Evolutionary conservation across 2,888 invertebrate genomes (phyloP).

Genomic region (Macrosoma leucophasiata): DNA sequence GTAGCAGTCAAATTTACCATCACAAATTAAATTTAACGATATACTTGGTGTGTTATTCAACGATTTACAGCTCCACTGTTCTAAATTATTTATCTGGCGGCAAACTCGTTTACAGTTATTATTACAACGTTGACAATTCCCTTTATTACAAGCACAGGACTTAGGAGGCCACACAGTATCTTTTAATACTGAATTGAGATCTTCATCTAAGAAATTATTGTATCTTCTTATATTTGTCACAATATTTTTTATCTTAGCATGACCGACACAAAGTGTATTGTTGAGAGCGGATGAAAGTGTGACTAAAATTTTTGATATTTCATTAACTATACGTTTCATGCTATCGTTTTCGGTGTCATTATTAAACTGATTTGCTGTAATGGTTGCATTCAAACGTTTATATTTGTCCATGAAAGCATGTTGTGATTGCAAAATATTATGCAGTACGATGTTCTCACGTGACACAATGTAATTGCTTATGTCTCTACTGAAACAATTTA

Average conservation of each 20-base stretch:
- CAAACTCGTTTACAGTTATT: conserved; percentile 43
- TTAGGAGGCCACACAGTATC: conserved; percentile 28
- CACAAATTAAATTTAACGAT: conserved; percentile 45
- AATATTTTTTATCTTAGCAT: conserved; percentile 13
- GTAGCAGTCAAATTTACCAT: conserved; percentile 59
- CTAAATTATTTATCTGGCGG: conserved; percentile 40
- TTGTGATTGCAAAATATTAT: conserved; percentile 36
- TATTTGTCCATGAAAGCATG: conserved; percentile 37
- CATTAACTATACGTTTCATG: conserved; percentile 25
- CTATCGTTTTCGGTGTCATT: conserved; percentile 2
- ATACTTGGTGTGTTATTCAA: conserved; percentile 33
- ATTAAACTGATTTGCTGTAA: conserved; percentile 4
- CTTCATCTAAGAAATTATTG: conserved; percentile 15
- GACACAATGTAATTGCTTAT: conserved; percentile 28
- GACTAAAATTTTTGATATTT: conserved; percentile 38
- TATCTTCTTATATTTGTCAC: conserved; percentile 16
- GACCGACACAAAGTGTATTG: conserved; percentile 35
- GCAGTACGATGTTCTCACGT: conserved; percentile 33
- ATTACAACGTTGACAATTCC: conserved; percentile 38
- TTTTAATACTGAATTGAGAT: conserved; percentile 18
- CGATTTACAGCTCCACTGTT: conserved; percentile 43
- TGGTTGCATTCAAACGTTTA: conserved; percentile 13
- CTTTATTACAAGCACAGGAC: conserved; percentile 38
- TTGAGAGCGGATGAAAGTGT: conserved; percentile 38
- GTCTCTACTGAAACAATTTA: conserved; percentile 33